Conservation (phyloP, 1,140 invertebrate genomes). For the Drosophila cardini region DNA sequence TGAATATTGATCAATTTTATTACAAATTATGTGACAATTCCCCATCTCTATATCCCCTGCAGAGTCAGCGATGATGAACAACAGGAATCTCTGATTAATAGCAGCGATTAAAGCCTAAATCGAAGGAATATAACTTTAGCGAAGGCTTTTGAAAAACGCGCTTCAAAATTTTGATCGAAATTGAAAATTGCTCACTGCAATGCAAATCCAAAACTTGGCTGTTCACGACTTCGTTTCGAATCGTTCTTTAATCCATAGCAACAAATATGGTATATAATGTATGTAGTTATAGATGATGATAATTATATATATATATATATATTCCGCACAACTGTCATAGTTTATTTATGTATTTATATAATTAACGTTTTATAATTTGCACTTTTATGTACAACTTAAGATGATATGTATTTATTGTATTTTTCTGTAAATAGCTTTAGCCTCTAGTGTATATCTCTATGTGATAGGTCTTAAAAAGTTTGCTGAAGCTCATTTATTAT, state of each 20-base stretch:
- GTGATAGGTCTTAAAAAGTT: constrained; percentile 71
- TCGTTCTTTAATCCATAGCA: constrained; percentile 74
- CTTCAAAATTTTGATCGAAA: constrained; percentile 57
- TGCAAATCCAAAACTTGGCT: constrained; percentile 80
- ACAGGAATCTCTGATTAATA: constrained; percentile 90
- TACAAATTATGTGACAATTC: not conserved
- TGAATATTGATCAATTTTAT: not conserved
- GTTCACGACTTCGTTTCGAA: constrained; percentile 82
- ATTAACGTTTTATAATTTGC: constrained; percentile 53
- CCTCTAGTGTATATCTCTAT: constrained; percentile 65
- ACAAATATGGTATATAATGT: constrained; percentile 49
- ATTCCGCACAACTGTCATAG: constrained; percentile 38
- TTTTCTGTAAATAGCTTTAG: constrained; percentile 72
- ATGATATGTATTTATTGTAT: constrained; percentile 36
- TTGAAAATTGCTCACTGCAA: constrained; percentile 72
- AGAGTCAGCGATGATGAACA: constrained; percentile 90
- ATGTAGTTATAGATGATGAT: constrained; percentile 40
- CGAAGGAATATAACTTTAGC: not conserved
- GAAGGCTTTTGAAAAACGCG: constrained; percentile 66
- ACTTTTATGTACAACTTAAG: constrained; percentile 49
- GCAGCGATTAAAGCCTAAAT: constrained; percentile 61
- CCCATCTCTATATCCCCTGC: constrained; percentile 67
- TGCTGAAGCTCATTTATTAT: constrained; percentile 62
- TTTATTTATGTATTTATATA: constrained; percentile 46
- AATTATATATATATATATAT: not conserved